Evolutionary conservation across 2,797 vertebrate species (phyloP).

Genomic region (Todus mexicanus): DNA sequence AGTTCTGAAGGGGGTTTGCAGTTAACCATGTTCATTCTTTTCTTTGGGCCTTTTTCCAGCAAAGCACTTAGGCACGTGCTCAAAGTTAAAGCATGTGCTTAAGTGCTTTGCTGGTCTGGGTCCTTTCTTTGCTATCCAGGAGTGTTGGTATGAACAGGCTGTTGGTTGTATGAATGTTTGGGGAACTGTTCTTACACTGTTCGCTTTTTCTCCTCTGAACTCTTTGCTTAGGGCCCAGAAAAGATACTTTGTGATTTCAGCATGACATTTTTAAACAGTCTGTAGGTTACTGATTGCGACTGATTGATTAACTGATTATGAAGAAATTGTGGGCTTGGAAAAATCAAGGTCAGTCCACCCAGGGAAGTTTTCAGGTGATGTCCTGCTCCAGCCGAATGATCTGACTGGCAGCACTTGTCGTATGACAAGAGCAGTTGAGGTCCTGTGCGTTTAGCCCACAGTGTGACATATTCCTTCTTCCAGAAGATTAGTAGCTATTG

Average conservation of each 20-base stretch:
- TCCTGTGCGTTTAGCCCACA: neutral
- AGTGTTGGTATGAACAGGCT: slow-evolving; percentile 41
- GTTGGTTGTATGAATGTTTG: neutral
- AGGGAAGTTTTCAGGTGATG: neutral
- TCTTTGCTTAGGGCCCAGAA: neutral
- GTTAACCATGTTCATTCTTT: slow-evolving; percentile 31
- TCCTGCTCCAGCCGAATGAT: neutral
- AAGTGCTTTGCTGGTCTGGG: slow-evolving; percentile 44
- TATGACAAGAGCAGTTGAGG: neutral
- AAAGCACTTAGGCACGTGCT: slow-evolving; percentile 64
- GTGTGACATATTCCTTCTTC: neutral
- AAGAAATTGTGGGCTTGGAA: neutral
- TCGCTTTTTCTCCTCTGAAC: neutral
- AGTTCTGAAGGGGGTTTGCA: slow-evolving; percentile 30
- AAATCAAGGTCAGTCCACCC: neutral
- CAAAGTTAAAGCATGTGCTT: slow-evolving; percentile 49
- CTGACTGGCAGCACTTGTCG: neutral
- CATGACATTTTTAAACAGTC: neutral
- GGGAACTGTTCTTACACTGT: neutral
- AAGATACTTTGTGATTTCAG: neutral
- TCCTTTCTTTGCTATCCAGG: slow-evolving; percentile 32
- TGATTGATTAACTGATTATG: neutral
- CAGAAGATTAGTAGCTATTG: neutral
- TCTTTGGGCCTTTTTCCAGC: slow-evolving; percentile 46
- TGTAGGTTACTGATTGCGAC: neutral